Evolutionary conservation across 2,113 vertebrate species (phyloP).

Genomic region (Mola mola): DNA sequence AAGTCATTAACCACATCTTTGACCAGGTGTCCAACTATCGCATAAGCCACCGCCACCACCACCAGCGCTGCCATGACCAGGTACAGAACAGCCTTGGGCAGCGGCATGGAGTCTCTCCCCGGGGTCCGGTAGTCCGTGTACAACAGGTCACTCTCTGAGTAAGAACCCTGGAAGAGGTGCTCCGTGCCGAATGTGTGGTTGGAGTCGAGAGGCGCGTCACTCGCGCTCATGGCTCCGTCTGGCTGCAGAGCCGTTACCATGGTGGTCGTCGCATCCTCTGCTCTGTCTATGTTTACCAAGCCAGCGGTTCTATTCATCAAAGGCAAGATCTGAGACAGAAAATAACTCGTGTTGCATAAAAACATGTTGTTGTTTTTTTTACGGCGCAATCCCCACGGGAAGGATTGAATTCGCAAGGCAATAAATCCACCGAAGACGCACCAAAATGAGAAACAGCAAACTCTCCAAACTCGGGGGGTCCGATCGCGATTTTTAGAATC

Average conservation of each 20-base stretch:
- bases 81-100: constrained; percentile 92
- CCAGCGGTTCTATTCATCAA: constrained; percentile 86
- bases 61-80: constrained; percentile 90
- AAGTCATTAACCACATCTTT: constrained; percentile 90
- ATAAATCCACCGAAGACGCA: background rate
- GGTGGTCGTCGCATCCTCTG: constrained; percentile 84
- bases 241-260: constrained; percentile 87
- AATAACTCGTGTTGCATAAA: constrained; percentile 88
- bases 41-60: constrained; percentile 89
- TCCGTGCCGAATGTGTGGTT: constrained; percentile 87
- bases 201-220: constrained; percentile 83
- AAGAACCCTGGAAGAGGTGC: constrained; percentile 85
- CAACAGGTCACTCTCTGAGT: constrained; percentile 85
- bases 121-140: constrained; percentile 86
- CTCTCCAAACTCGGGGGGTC: constrained; percentile 4
- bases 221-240: constrained; percentile 81
- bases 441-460: background rate
- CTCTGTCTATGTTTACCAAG: constrained; percentile 79
- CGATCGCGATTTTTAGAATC: constrained; percentile 12
- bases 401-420: constrained; percentile 6
- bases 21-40: constrained; percentile 90
- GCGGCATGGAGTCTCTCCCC: constrained; percentile 82
- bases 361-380: constrained; percentile 84
- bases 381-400: background rate
- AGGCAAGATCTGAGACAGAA: constrained; percentile 88